Conservation (phyloP, 2,888 invertebrate genomes). For the Panorpa germanica region DNA sequence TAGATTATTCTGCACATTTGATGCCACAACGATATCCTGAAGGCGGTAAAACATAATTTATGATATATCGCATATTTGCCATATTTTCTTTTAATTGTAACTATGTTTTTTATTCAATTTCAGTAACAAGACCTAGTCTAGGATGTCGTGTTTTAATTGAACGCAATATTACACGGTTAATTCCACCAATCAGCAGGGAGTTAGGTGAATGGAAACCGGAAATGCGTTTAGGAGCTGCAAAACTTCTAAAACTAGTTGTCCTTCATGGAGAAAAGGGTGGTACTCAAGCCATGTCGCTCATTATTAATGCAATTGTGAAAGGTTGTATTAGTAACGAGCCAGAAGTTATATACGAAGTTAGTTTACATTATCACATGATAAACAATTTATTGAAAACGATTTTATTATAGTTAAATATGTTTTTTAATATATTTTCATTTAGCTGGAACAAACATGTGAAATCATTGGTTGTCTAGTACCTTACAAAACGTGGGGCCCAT, state of each 20-base stretch:
- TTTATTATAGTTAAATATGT: no score
- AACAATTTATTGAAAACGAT: no score
- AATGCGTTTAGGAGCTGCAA: conserved; percentile 22
- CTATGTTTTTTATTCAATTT: conserved; percentile 9
- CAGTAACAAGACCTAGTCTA: conserved; percentile 61
- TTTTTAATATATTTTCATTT: no score
- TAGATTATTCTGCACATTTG: conserved; percentile 49
- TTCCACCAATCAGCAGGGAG: conserved; percentile 20
- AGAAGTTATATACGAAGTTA: no score
- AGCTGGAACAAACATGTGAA: no score
- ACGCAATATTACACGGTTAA: conserved; percentile 31
- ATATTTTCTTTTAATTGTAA: not conserved
- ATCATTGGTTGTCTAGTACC: no score
- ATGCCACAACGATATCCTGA: conserved; percentile 56
- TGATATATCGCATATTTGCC: not conserved
- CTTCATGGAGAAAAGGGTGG: conserved; percentile 22
- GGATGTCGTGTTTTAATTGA: conserved; percentile 70
- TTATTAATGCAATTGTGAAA: no score
- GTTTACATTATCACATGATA: no score
- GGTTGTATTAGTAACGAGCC: no score
- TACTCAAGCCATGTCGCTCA: no score
- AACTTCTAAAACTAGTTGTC: conserved; percentile 22
- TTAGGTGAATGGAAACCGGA: conserved; percentile 24
- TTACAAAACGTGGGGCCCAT: no score
- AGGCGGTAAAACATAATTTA: conserved; percentile 23